phyloP scores from a whole-genome alignment of 2,888 invertebrate genomes.

The Xanthia togata region DNA sequence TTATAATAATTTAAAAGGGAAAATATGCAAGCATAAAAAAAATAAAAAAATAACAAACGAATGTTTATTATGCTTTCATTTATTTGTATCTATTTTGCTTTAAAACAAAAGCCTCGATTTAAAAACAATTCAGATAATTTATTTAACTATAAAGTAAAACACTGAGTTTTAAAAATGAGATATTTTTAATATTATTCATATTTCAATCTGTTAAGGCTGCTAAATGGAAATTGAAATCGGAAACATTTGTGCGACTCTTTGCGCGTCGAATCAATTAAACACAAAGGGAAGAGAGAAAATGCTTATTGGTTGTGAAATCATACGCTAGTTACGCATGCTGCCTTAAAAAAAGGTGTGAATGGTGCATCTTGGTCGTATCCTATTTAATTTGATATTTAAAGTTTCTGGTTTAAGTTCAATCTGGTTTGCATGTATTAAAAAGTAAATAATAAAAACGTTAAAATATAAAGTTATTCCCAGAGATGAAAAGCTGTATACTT shows the following conservation, averaged over 20 bases:
- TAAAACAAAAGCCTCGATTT: background rate
- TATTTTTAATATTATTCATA: conserved; percentile 28
- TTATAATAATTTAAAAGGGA: background rate
- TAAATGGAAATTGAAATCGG: conserved; percentile 58
- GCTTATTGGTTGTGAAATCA: conserved; percentile 53
- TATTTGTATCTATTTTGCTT: background rate
- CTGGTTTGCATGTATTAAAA: background rate
- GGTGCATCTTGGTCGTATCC: background rate
- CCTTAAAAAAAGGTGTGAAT: background rate
- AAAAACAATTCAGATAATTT: background rate
- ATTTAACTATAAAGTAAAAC: background rate
- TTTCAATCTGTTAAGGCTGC: conserved; percentile 33
- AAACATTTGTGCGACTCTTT: conserved; percentile 60
- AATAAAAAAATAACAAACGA: background rate
- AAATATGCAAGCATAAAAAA: too few relatives aligned
- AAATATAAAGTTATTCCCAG: background rate
- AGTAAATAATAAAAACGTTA: background rate
- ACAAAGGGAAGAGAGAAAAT: conserved; percentile 65
- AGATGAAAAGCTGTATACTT: background rate
- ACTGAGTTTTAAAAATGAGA: conserved; percentile 6
- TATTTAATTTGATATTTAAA: background rate
- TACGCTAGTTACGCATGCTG: conserved; percentile 19
- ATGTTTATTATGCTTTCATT: background rate
- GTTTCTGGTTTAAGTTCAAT: background rate
- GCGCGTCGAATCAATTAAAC: conserved; percentile 59